Conservation (phyloP, 1,140 invertebrate genomes). For the Drosophila auraria region DNA sequence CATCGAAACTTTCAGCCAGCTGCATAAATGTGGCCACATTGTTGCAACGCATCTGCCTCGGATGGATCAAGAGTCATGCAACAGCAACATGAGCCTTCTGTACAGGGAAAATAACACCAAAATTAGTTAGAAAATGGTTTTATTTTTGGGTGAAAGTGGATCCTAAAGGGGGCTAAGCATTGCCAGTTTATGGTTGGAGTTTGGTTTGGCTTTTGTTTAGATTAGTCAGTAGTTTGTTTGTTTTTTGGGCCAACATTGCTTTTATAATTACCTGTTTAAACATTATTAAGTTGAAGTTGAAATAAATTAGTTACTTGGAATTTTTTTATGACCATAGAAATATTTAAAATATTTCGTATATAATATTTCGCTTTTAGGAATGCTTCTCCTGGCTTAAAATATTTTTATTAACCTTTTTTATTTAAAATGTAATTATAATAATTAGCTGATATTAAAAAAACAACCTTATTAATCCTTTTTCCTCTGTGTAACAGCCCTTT, state of each 20-base stretch:
- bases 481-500: not conserved
- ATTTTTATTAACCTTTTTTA: too few species aligned
- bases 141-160: not conserved
- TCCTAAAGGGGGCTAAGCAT: not conserved
- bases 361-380: too few species aligned
- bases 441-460: too few species aligned
- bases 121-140: not conserved
- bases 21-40: constrained; percentile 46
- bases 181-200: not conserved
- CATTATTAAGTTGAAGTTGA: not conserved
- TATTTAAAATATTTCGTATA: not conserved
- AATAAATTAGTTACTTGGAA: too few species aligned
- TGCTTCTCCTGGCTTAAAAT: too few species aligned
- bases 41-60: constrained; percentile 44
- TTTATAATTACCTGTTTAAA: not conserved
- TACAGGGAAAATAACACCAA: not conserved
- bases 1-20: constrained; percentile 24
- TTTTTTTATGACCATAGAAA: not conserved
- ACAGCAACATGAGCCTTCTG: not conserved
- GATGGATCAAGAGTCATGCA: not conserved
- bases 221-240: not conserved
- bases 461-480: not conserved
- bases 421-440: not conserved
- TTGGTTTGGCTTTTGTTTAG: not conserved
- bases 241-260: not conserved